Conservation (phyloP, 2,113 vertebrate genomes). For the Phrynosoma blainvillii region DNA sequence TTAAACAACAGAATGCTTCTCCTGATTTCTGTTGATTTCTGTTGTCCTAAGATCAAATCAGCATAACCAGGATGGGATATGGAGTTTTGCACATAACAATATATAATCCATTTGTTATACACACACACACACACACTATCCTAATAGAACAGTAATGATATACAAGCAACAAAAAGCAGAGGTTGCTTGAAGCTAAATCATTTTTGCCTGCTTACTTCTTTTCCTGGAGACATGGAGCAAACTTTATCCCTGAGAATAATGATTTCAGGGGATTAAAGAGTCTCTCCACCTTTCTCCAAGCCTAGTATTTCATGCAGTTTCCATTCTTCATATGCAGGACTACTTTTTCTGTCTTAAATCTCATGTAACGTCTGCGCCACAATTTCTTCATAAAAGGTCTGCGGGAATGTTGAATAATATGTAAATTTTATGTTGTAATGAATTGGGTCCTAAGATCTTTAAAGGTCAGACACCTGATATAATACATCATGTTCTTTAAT, state of each 20-base stretch:
- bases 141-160: neutral
- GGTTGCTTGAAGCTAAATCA: neutral
- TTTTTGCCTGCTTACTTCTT: constrained; percentile 49
- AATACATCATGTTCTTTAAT: constrained; percentile 87
- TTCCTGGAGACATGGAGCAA: constrained; percentile 22
- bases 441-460: constrained; percentile 87
- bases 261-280: constrained; percentile 54
- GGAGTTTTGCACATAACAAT: too few relatives aligned
- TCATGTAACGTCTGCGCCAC: constrained; percentile 68
- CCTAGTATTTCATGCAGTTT: constrained; percentile 43
- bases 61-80: neutral
- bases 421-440: constrained; percentile 88
- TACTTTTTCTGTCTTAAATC: constrained; percentile 65
- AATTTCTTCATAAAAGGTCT: constrained; percentile 81
- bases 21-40: too few relatives aligned
- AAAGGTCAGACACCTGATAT: constrained; percentile 87
- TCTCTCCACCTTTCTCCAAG: neutral
- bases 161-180: neutral
- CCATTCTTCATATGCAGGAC: constrained; percentile 54
- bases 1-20: too few relatives aligned
- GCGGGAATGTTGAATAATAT: constrained; percentile 83
- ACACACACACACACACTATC: too few relatives aligned
- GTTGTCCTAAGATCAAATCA: neutral
- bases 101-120: neutral
- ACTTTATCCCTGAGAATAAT: constrained; percentile 35